These are phyloP conservation scores for Heteropelma amictum DNA, from an alignment of 2,888 invertebrate genomes.

Conservation along the genomic window DNA sequence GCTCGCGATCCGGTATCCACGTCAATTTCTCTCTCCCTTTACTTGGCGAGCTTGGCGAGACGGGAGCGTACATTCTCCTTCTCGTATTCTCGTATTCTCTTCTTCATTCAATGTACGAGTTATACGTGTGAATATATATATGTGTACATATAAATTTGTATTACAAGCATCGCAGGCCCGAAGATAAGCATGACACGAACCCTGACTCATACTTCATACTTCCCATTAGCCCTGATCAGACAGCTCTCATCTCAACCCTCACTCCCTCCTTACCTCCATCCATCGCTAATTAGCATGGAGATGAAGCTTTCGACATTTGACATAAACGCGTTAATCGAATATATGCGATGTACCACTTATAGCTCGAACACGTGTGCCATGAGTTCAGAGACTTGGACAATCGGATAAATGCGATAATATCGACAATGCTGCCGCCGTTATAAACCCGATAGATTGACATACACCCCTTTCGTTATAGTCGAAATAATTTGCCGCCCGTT, in stretches of 20 bases:
- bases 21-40: conserved; percentile 25
- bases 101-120: too few species aligned
- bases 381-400: conserved; percentile 40
- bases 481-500: conserved; percentile 8
- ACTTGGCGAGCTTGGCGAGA: conserved; percentile 42
- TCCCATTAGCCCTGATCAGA: conserved; percentile 65
- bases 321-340: conserved; percentile 67
- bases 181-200: conserved; percentile 70
- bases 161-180: conserved; percentile 46
- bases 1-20: conserved; percentile 20
- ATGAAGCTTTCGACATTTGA: conserved; percentile 72
- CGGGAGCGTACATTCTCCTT: conserved; percentile 18
- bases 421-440: conserved; percentile 37
- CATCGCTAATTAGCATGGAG: conserved; percentile 69
- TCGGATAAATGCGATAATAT: conserved; percentile 49
- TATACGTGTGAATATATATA: not conserved
- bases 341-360: conserved; percentile 54
- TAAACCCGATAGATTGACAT: conserved; percentile 37
- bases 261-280: conserved; percentile 19
- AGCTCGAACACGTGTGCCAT: conserved; percentile 35
- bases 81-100: conserved; percentile 13
- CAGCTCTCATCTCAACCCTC: conserved; percentile 31
- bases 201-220: conserved; percentile 71
- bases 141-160: not conserved
- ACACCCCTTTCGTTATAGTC: conserved; percentile 22